Evolutionary conservation across 2,888 invertebrate species (phyloP), one percentile per base, ranked within the genome.

Genomic region (Euplexia lucipara): DNA sequence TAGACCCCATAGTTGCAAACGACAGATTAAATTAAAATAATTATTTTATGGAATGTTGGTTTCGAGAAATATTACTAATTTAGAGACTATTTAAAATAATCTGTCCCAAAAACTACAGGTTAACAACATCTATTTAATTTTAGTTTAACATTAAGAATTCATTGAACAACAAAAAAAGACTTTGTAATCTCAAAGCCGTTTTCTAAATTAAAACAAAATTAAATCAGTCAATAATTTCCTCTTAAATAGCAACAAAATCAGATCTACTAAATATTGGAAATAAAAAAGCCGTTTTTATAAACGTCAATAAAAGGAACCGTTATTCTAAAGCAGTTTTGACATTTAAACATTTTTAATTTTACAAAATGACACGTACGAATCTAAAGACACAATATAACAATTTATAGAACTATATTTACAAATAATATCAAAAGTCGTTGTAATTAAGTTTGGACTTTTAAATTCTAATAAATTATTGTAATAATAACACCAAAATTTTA

Each of bases 371-470:
- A 81, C 83, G 32, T 72, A 69, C 52, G 71, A 81, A 75, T 76
- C 76, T 79, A 81, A 48, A 74, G 75, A 70, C 52, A 68, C 80
- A 80, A 77, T 75, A 68, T 82, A 77, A 79, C 78, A 82, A 80
- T 77, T 53, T 62, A 61, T 57, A 26, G 65, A 62, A 67, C 67
- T 74, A 78, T 81, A 83, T 81, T 70, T 81, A 81, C 80, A 81
- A 64, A 49, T 66, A 59, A 63, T 78, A 78, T 74, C 66, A 68
- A 68, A 81, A 79, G 79, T 88, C 89, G 88, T 88, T 88, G 88
- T 88, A 82, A 78, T 83, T 80, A 68, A 79, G 73, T 81, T 83
- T 84, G 88, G 87, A 89, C 86, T 80, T 77, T 71, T 64, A 65
- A 56, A 54, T 81, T 69, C 72, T 69, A 73, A 62, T 71, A 65